A percentile compares a stretch with the other conserved stretches of the same genome.
Evolutionary conservation across 2,797 vertebrate species (phyloP).

Genomic region (Siniperca scherzeri): DNA sequence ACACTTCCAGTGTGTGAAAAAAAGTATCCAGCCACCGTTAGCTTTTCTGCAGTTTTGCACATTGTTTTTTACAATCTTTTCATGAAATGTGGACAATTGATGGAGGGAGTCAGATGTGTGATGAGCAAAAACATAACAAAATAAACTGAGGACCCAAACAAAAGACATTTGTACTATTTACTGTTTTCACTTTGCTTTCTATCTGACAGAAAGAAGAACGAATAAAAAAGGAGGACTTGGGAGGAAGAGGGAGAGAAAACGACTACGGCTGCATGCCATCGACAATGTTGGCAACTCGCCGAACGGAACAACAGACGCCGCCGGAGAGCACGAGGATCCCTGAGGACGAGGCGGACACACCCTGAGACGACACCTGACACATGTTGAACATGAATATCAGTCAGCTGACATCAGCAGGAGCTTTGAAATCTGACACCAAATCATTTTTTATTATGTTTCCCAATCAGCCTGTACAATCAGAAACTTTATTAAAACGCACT

Average conservation of each 20-base stretch:
- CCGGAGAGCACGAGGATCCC: not conserved
- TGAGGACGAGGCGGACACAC: not conserved
- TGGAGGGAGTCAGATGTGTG: not conserved
- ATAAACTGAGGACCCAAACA: not conserved
- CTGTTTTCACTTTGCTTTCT: not conserved
- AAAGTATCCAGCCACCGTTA: not conserved
- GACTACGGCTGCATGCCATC: slow-evolving; percentile 36
- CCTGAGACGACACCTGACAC: not conserved
- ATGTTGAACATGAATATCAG: not conserved
- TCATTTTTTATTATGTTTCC: not conserved
- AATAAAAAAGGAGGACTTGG: slow-evolving; percentile 61
- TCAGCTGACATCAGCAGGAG: not conserved
- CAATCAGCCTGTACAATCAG: not conserved
- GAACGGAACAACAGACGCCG: slow-evolving; percentile 29
- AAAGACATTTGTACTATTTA: not conserved
- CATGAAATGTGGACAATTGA: not conserved
- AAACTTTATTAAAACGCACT: not conserved
- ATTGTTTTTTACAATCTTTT: slow-evolving; percentile 13
- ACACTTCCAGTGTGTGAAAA: not conserved
- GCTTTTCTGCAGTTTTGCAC: not conserved
- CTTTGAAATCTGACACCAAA: not conserved
- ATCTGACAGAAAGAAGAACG: slow-evolving; percentile 61
- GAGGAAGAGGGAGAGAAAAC: slow-evolving; percentile 59
- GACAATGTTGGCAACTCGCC: not conserved
- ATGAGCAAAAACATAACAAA: not conserved